Evolutionary conservation across 1,140 invertebrate species (phyloP).

Genomic region (Aplysia californica): DNA sequence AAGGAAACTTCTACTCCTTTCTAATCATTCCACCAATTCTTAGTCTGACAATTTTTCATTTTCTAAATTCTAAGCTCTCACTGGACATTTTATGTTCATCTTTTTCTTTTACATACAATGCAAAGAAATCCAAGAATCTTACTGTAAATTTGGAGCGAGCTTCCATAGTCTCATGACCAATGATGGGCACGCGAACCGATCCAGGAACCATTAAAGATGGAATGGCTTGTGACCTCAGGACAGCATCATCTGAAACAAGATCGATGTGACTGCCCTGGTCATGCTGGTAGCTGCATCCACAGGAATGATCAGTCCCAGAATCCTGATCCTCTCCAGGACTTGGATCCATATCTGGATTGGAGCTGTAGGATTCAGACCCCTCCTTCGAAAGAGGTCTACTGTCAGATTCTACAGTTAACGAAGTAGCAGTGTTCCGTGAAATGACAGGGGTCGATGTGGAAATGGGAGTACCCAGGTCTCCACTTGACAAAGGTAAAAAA

Average conservation of each 20-base stretch:
- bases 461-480: neutral
- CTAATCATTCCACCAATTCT: neutral
- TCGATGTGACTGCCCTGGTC: neutral
- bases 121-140: slow-evolving; percentile 21
- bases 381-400: neutral
- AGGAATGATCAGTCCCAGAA: neutral
- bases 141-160: slow-evolving; percentile 52
- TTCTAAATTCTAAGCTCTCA: neutral
- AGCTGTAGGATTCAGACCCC: too few species aligned
- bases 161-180: slow-evolving; percentile 54
- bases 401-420: neutral
- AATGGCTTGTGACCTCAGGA: neutral
- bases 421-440: neutral
- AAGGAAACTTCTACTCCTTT: neutral
- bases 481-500: neutral
- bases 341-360: neutral
- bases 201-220: slow-evolving; percentile 30
- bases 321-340: neutral
- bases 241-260: neutral
- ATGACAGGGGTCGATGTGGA: neutral
- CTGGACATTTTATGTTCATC: neutral
- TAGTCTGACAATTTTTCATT: neutral
- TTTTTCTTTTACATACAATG: too few species aligned
- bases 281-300: slow-evolving; percentile 1
- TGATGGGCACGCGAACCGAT: slow-evolving; percentile 43